These are phyloP conservation scores for Phaenicophaeus curvirostris DNA, from an alignment of 2,797 vertebrate species.

Conservation along the genomic window DNA sequence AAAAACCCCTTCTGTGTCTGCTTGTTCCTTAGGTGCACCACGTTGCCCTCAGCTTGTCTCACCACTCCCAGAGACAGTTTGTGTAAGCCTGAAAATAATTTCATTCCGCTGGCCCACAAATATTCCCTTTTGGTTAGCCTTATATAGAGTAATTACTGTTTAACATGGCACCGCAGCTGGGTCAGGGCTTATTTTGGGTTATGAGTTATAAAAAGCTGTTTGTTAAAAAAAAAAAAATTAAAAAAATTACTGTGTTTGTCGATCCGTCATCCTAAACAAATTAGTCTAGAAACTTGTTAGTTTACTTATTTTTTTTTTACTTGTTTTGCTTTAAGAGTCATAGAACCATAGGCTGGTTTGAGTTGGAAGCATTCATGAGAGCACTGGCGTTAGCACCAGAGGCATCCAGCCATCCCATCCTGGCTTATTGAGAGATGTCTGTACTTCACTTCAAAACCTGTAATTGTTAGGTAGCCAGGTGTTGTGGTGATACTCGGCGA, in stretches of 20 bases:
- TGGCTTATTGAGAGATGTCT: constrained; percentile 1
- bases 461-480: constrained; percentile 21
- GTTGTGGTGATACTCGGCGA: not conserved
- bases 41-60: not conserved
- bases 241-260: constrained; percentile 29
- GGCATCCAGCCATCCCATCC: not conserved
- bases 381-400: not conserved
- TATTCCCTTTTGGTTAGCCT: constrained; percentile 52
- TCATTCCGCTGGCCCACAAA: constrained; percentile 12
- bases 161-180: constrained; percentile 46
- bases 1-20: not conserved
- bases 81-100: constrained; percentile 64
- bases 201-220: constrained; percentile 70
- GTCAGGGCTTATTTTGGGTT: constrained; percentile 60
- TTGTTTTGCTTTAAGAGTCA: constrained; percentile 39
- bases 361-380: not conserved
- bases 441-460: not conserved
- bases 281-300: constrained; percentile 47
- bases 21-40: not conserved
- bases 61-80: constrained; percentile 48
- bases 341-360: no score
- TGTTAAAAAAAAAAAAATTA: not conserved
- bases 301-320: not conserved
- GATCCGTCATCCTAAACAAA: constrained; percentile 57
- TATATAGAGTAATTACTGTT: constrained; percentile 68